Evolutionary conservation across 2,113 vertebrate genomes (phyloP).

Genomic region (Corythornis madagascariensis): DNA sequence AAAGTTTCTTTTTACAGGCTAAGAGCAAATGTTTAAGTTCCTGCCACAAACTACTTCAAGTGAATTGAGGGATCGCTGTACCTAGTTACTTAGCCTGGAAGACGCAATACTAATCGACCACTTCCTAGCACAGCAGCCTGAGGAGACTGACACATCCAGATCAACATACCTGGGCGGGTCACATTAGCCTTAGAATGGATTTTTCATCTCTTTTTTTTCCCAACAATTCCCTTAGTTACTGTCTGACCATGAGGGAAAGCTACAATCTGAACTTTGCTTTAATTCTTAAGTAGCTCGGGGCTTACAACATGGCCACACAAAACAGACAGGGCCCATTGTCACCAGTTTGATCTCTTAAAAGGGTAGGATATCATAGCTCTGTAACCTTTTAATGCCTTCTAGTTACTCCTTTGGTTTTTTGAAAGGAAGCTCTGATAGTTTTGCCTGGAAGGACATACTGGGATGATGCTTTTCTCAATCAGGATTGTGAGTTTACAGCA

Average conservation of each 20-base stretch:
- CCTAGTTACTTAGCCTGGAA: background rate
- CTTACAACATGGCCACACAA: background rate
- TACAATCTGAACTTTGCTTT: background rate
- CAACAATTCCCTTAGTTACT: background rate
- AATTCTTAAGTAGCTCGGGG: background rate
- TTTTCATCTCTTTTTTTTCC: background rate
- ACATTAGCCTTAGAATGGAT: background rate
- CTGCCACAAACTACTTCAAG: background rate
- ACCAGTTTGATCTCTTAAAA: background rate
- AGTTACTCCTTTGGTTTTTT: background rate
- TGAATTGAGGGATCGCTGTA: background rate
- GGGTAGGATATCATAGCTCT: background rate
- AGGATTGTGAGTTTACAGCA: background rate
- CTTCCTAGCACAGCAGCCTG: background rate
- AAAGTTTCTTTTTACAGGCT: background rate
- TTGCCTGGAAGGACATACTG: background rate
- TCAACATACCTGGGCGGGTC: background rate
- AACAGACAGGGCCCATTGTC: background rate
- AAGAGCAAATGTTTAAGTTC: background rate
- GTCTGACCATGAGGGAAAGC: too few relatives aligned
- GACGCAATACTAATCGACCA: accelerated
- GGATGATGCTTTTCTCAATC: background rate
- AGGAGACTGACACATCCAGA: background rate
- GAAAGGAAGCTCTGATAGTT: background rate
- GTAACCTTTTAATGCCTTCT: background rate